Evolutionary conservation across 2,797 vertebrate genomes (phyloP).

Genomic region (Synanceia verrucosa): DNA sequence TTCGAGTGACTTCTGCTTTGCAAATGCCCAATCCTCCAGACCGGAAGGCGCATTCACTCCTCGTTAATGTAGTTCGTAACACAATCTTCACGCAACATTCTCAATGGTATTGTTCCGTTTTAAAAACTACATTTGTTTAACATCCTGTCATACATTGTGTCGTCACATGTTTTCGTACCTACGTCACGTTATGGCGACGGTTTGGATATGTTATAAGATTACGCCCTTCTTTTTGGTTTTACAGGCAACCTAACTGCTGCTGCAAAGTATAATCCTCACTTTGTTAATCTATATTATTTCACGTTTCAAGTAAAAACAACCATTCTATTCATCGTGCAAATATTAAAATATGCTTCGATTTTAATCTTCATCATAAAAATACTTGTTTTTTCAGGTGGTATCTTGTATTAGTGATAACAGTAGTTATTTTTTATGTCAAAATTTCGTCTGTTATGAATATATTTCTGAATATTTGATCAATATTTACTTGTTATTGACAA

Average conservation of each 20-base stretch:
- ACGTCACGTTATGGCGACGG: constrained; percentile 27
- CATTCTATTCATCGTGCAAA: background rate
- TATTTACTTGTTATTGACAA: background rate
- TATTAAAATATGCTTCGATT: background rate
- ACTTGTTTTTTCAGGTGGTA: background rate
- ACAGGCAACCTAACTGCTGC: constrained; percentile 2
- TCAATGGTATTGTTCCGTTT: fast-evolving
- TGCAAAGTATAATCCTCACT: no score
- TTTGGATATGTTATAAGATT: fast-evolving
- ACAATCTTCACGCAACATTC: fast-evolving
- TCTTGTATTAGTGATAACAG: background rate
- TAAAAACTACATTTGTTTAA: constrained; percentile 57
- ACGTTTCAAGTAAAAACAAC: background rate
- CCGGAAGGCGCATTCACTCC: background rate
- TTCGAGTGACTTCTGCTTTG: constrained; percentile 76
- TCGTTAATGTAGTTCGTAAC: constrained; percentile 64
- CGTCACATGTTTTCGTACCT: constrained; percentile 41
- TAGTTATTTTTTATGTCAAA: background rate
- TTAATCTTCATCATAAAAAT: background rate
- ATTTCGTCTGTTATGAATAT: no score
- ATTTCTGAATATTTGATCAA: background rate
- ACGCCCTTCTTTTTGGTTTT: fast-evolving
- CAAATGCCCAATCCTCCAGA: constrained; percentile 24
- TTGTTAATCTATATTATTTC: background rate
- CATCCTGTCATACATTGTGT: background rate